phyloP scores from a whole-genome alignment of 2,888 invertebrate genomes.

The Tillus elongatus region DNA sequence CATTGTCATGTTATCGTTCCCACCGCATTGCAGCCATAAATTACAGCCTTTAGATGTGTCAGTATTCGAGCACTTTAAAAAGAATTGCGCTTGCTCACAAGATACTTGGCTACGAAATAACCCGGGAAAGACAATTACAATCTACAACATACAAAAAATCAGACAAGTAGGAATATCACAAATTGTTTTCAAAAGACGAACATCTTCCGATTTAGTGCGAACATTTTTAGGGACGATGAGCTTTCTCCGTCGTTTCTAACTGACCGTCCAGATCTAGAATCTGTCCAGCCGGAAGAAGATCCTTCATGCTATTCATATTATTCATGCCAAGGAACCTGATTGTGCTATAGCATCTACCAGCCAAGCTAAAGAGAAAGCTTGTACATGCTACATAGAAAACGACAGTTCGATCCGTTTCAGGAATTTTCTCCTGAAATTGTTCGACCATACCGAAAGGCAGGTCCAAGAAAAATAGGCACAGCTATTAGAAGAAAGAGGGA shows the following conservation, averaged over 20 bases:
- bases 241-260: constrained; percentile 15
- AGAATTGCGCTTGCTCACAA: constrained; percentile 18
- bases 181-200: constrained; percentile 20
- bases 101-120: constrained; percentile 10
- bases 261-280: background rate
- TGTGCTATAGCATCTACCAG: constrained; percentile 18
- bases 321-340: background rate
- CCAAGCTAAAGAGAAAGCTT: no score
- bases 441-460: constrained; percentile 21
- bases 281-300: no score
- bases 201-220: constrained; percentile 17
- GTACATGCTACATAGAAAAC: no score
- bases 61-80: constrained; percentile 17
- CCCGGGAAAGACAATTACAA: constrained; percentile 5
- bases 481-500: constrained; percentile 15
- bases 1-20: constrained; percentile 10
- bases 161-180: constrained; percentile 13
- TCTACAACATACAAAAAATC: constrained; percentile 9
- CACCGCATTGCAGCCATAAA: constrained; percentile 16
- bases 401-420: background rate
- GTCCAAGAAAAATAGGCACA: no score
- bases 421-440: background rate
- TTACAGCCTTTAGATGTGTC: constrained; percentile 16
- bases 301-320: no score
- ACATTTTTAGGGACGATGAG: constrained; percentile 15